These are phyloP conservation scores for Athalia rosae DNA, from an alignment of 2,888 invertebrate genomes.

Conservation along the genomic window DNA sequence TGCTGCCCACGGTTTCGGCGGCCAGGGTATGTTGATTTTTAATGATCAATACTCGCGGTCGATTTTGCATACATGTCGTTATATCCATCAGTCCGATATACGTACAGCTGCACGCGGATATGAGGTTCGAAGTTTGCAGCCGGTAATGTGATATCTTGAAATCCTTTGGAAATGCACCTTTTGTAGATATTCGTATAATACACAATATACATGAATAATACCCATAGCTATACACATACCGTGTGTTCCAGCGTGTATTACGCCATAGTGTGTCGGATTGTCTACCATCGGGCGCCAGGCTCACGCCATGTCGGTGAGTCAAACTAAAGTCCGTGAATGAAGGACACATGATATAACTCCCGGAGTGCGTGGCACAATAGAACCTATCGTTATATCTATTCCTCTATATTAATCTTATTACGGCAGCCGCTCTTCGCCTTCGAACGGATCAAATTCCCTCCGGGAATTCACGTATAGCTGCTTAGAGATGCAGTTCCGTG, in stretches of 20 bases:
- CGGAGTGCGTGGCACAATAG: no score
- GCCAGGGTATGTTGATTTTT: no score
- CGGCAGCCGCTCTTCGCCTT: not conserved
- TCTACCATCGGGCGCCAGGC: no score
- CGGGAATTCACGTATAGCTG: not conserved
- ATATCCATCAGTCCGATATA: not conserved
- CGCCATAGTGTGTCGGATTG: no score
- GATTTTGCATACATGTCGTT: no score
- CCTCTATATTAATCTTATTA: not conserved
- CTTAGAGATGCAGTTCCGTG: not conserved
- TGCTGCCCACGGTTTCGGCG: not conserved
- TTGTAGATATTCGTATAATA: not conserved
- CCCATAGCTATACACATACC: no score
- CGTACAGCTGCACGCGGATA: not conserved
- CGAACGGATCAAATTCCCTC: conserved; percentile 2
- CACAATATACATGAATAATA: no score
- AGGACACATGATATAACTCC: no score
- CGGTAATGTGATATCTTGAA: not conserved
- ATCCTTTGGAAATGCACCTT: conserved; percentile 3
- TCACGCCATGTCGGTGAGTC: no score
- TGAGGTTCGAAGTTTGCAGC: not conserved
- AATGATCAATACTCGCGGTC: no score
- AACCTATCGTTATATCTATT: not conserved
- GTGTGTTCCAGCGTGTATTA: no score
- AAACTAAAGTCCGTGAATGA: no score